Evolutionary conservation across 2,888 invertebrate species (phyloP), one percentile per base, ranked within the genome.

Genomic region (Electrophaes corylata): DNA sequence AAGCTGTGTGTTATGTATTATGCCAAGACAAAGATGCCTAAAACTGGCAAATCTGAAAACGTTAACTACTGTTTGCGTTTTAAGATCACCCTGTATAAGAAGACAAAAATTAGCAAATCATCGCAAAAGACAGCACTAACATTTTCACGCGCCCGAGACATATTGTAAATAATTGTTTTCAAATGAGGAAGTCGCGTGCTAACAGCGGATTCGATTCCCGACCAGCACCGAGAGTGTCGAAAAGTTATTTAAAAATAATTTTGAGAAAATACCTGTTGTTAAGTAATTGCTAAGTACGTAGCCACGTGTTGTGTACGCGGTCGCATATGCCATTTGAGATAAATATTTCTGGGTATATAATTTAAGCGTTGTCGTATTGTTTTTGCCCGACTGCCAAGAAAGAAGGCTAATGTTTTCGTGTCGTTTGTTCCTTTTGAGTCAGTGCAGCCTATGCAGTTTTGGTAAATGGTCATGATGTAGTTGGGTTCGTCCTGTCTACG

Each of bases 171-270:
- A 78, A 81, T 79, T 74, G 70, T 71, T 75, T 65, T 64, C 60
- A 55, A 62, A 70, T 66, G 66, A 74, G 77, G 81, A 78, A 80
- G 83, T 84, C 84, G 87, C 86, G 86, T 86, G 86, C 84, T 74
- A 65, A 73, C 65, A 60, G 41, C 23, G 20, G 72, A 70, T 75
- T 80, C 72, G 67, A 72, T 65, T 72, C 76, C 67, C 68, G 76
- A 63, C 60, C 60, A 53, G 54, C 68, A 71, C 56, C 52, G 40
- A 65, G 70, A 71, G 65, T 43, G 43, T 43, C 43, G 43, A 55
- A 65, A 72, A 70, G 65, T 64, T 65, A 62, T 66, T 76, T 75
- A 67, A 72, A 65, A 72, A 65, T 71, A 71, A 71, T 75, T 77
- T 66, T 37, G 62, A 62, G 62, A 62, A 57, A 60, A 57, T 56